A percentile compares a stretch with the other conserved stretches of the same genome.
Conservation (phyloP, 2,888 invertebrate species). For the Drosophila pseudotalamancana region DNA sequence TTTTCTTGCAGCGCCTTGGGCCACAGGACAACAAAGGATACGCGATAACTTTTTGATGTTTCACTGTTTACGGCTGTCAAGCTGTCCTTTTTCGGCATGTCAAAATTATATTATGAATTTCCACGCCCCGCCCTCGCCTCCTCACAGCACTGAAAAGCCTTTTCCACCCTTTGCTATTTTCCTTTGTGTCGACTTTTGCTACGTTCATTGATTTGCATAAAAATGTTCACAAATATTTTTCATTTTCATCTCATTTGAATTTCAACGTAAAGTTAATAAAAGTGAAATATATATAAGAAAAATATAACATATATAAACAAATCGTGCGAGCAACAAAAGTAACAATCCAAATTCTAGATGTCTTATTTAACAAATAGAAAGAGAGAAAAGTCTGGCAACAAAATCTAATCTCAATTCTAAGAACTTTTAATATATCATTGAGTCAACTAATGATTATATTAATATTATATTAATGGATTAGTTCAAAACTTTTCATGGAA, state of each 20-base stretch:
- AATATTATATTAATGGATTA: no score
- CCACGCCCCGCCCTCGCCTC: neutral
- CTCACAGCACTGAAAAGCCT: neutral
- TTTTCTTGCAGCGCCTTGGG: slow-evolving; percentile 52
- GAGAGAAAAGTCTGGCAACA: neutral
- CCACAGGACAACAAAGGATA: slow-evolving; percentile 33
- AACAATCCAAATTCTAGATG: slow-evolving; percentile 65
- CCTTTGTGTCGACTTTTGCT: slow-evolving; percentile 33
- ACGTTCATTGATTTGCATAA: slow-evolving; percentile 70
- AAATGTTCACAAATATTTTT: slow-evolving; percentile 70
- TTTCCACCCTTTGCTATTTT: neutral
- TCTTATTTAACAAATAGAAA: slow-evolving; percentile 33
- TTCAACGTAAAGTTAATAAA: slow-evolving; percentile 31
- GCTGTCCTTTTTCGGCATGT: slow-evolving; percentile 60
- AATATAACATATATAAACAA: slow-evolving; percentile 21
- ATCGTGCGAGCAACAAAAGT: slow-evolving; percentile 35
- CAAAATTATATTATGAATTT: slow-evolving; percentile 72
- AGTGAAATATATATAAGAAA: slow-evolving; percentile 14
- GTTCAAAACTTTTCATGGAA: no score
- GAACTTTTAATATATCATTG: no score
- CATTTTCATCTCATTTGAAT: slow-evolving; percentile 41
- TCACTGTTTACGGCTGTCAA: slow-evolving; percentile 76
- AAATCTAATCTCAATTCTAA: no score
- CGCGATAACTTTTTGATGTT: slow-evolving; percentile 76
- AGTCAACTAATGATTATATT: no score